Conservation (phyloP, 2,888 invertebrate genomes). For the Hirtodrosophila duncani region DNA sequence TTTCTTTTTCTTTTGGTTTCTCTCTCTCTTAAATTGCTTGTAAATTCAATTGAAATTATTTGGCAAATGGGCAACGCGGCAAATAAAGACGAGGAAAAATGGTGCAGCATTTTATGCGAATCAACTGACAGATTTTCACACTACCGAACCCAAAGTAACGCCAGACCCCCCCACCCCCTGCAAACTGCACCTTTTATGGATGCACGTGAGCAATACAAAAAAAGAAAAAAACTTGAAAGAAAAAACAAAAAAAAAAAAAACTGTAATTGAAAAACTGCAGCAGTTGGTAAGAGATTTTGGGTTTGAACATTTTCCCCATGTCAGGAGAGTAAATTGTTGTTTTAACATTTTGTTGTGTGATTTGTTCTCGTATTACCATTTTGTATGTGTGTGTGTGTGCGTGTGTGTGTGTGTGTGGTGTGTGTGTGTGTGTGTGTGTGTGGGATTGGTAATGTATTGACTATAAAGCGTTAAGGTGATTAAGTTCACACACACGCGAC, state of each 20-base stretch:
- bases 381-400: no score
- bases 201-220: neutral
- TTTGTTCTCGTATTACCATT: no score
- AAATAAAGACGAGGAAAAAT: neutral
- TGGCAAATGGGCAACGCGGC: constrained; percentile 37
- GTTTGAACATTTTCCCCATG: no score
- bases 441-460: constrained; percentile 10
- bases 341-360: no score
- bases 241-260: neutral
- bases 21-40: constrained; percentile 28
- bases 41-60: constrained; percentile 58
- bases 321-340: no score
- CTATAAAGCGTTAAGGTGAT: constrained; percentile 46
- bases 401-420: neutral
- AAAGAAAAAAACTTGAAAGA: neutral
- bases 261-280: constrained; percentile 19
- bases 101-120: constrained; percentile 51
- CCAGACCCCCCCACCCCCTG: no score
- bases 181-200: no score
- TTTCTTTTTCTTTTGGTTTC: neutral
- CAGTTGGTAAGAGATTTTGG: no score
- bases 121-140: constrained; percentile 44
- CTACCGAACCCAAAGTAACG: no score
- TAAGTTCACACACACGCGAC: constrained; percentile 29
- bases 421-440: constrained; percentile 39